Conservation (phyloP, 1,140 invertebrate species). For the Danaus plexippus region DNA sequence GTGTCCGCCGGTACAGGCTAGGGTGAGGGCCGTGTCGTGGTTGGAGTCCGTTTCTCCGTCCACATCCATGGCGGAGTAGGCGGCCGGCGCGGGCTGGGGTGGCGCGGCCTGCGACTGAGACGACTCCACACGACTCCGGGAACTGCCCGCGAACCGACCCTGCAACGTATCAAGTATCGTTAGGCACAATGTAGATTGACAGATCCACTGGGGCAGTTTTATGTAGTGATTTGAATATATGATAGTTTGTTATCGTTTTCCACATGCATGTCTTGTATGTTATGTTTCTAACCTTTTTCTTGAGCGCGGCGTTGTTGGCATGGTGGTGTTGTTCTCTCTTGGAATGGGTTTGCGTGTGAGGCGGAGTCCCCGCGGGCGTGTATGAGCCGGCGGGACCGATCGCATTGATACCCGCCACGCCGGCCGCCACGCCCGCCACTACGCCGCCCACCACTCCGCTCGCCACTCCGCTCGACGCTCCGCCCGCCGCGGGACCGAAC, state of each 20-base stretch:
- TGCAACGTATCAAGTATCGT: constrained; percentile 6
- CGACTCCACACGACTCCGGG: constrained; percentile 23
- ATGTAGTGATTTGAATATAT: too few relatives aligned
- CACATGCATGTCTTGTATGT: too few relatives aligned
- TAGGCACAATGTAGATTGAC: too few relatives aligned
- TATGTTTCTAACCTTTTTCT: constrained; percentile 45
- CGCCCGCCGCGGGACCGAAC: constrained; percentile 7
- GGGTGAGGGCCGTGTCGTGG: constrained; percentile 97
- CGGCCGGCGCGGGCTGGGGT: constrained; percentile 66
- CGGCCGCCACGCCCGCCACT: constrained; percentile 7
- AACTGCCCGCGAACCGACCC: constrained; percentile 35
- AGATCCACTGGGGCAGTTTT: too few relatives aligned
- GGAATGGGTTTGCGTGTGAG: constrained; percentile 31
- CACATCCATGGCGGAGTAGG: constrained; percentile 85
- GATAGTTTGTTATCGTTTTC: too few relatives aligned
- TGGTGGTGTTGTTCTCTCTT: constrained; percentile 44
- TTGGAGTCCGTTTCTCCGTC: constrained; percentile 98
- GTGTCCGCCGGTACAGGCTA: constrained; percentile 97
- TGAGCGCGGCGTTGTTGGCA: constrained; percentile 31
- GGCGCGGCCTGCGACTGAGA: constrained; percentile 29
- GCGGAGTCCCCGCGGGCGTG: constrained; percentile 16
- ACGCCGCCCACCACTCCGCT: constrained; percentile 7
- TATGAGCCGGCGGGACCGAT: constrained; percentile 10
- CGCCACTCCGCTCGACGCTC: neutral
- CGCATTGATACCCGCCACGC: constrained; percentile 8